These are phyloP conservation scores for Eidolon helvum DNA, from an alignment of 2,113 vertebrate genomes.

Conservation along the genomic window DNA sequence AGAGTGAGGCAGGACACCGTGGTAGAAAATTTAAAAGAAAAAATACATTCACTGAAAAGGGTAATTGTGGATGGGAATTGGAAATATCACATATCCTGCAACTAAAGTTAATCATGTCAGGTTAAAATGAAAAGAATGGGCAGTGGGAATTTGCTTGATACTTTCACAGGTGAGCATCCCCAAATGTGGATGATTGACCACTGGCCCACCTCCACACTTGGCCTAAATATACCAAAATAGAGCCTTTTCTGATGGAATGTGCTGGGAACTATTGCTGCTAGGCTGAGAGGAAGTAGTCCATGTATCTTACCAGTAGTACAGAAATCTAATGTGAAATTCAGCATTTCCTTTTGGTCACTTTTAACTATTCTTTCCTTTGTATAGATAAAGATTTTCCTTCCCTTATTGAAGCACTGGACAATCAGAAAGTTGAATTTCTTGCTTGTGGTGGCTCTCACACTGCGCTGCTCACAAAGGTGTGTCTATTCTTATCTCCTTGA, in stretches of 20 bases:
- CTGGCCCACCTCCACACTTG: neutral
- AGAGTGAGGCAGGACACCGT: neutral
- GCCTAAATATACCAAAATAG: neutral
- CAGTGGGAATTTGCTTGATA: neutral
- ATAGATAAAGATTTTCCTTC: slow-evolving; percentile 48
- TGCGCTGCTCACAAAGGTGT: slow-evolving; percentile 83
- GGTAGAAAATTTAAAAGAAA: slow-evolving; percentile 17
- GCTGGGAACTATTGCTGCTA: neutral
- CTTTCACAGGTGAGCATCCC: neutral
- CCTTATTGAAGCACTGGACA: neutral
- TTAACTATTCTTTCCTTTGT: neutral
- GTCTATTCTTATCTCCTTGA: neutral
- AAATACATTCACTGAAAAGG: neutral
- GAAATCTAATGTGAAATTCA: neutral
- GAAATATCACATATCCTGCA: neutral
- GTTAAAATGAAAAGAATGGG: neutral
- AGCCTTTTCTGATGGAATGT: neutral
- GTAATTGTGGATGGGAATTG: neutral
- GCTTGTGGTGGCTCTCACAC: slow-evolving; percentile 83
- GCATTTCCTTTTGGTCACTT: neutral
- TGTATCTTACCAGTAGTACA: neutral
- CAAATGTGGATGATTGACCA: neutral
- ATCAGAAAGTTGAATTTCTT: slow-evolving; percentile 69
- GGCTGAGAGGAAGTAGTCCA: neutral
- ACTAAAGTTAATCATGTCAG: neutral